These are phyloP conservation scores for Mesorhabditis belari DNA, from an alignment of 2,888 invertebrate species.

Conservation along the genomic window DNA sequence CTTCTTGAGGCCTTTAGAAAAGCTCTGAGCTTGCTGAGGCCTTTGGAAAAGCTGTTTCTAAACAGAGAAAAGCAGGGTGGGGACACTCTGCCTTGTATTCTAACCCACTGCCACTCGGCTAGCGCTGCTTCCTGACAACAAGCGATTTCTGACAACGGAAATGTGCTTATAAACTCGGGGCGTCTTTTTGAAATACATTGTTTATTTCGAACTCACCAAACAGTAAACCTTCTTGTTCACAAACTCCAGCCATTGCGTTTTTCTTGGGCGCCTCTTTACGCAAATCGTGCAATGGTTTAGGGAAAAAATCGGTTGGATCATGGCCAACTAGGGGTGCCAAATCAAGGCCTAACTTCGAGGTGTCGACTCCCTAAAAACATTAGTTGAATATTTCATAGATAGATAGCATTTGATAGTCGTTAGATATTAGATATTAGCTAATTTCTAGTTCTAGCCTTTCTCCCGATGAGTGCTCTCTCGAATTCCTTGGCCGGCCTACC, in stretches of 20 bases:
- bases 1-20: too few relatives aligned
- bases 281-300: constrained; percentile 29
- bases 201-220: constrained; percentile 9
- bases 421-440: too few relatives aligned
- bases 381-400: too few relatives aligned
- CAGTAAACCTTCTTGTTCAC: constrained; percentile 34
- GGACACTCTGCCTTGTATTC: too few relatives aligned
- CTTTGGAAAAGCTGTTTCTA: too few relatives aligned
- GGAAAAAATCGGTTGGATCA: constrained; percentile 31
- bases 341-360: constrained; percentile 35
- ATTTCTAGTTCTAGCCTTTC: constrained; percentile 10
- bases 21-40: too few relatives aligned
- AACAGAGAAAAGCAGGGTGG: too few relatives aligned
- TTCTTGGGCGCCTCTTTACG: constrained; percentile 35
- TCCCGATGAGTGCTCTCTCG: constrained; percentile 25
- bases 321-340: constrained; percentile 28
- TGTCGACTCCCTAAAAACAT: constrained; percentile 23
- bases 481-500: constrained; percentile 28
- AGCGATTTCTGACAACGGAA: too few relatives aligned
- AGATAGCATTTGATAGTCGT: background rate
- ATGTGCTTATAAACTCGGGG: too few relatives aligned
- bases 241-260: constrained; percentile 35
- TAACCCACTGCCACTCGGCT: too few relatives aligned
- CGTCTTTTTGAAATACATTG: background rate
- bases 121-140: too few relatives aligned